Evolutionary conservation across 2,113 vertebrate genomes (phyloP).

Genomic region (Gymnorhina tibicen): DNA sequence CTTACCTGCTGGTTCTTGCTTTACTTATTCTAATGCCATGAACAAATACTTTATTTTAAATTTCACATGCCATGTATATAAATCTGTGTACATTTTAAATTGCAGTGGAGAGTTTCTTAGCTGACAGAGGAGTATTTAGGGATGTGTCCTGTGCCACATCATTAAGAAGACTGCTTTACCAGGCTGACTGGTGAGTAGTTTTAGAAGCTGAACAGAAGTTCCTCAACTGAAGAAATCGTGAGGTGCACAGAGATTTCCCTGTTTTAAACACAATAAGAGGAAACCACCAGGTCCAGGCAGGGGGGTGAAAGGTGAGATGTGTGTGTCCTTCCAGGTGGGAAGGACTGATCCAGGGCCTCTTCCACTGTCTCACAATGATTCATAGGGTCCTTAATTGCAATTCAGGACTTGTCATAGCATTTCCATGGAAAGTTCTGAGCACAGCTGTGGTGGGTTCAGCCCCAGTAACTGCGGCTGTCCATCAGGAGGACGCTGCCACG

Average conservation of each 20-base stretch:
- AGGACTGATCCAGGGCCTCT: not conserved
- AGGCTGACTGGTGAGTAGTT: not conserved
- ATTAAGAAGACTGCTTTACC: not conserved
- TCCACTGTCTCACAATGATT: not conserved
- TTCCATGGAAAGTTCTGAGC: not conserved
- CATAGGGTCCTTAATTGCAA: not conserved
- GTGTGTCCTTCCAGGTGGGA: not conserved
- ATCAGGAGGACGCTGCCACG: no score
- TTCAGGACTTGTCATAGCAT: not conserved
- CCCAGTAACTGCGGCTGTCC: no score
- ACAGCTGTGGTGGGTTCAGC: not conserved
- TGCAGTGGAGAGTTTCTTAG: not conserved
- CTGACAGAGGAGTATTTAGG: not conserved
- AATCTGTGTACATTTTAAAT: not conserved
- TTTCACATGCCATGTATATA: not conserved
- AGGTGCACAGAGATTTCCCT: not conserved
- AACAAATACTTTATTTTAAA: not conserved
- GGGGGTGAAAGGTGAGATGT: not conserved
- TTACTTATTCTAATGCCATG: not conserved
- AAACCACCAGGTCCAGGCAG: not conserved
- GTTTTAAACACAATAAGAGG: not conserved
- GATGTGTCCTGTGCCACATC: not conserved
- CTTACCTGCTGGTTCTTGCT: not conserved
- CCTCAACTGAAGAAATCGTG: not conserved
- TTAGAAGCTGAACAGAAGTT: not conserved